Evolutionary conservation across 1,140 invertebrate species (phyloP).

Genomic region (Thalassaphorura encarpata): DNA sequence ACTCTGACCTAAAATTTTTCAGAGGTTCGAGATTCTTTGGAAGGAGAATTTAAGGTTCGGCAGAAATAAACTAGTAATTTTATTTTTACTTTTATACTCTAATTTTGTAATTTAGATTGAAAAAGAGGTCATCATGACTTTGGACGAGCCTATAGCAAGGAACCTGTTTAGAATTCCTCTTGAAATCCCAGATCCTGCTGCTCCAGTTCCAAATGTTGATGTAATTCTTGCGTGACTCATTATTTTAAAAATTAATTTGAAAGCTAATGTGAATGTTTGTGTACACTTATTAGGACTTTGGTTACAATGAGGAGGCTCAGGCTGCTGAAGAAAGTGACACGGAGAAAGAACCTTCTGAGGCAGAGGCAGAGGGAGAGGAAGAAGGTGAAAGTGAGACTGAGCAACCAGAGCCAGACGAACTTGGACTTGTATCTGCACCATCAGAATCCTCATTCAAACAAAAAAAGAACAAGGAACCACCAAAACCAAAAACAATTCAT

Average conservation of each 20-base stretch:
- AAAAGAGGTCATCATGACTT: conserved; percentile 19
- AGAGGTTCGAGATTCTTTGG: conserved; percentile 25
- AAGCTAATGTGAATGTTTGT: background rate
- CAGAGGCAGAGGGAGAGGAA: background rate
- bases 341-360: background rate
- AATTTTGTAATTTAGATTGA: conserved; percentile 9
- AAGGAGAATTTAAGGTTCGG: conserved; percentile 23
- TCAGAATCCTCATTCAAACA: background rate
- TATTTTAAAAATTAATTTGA: background rate
- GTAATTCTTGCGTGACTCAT: background rate
- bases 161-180: conserved; percentile 26
- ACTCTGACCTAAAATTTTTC: too few relatives aligned
- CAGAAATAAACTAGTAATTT: background rate
- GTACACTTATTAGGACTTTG: conserved; percentile 2
- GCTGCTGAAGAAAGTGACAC: background rate
- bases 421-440: too few relatives aligned
- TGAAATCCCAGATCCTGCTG: conserved; percentile 25
- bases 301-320: background rate
- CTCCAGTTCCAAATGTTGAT: background rate
- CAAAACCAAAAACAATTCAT: too few relatives aligned
- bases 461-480: conserved; percentile 18
- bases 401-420: conserved; percentile 1
- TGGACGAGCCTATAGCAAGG: conserved; percentile 22
- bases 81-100: background rate
- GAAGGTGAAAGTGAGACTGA: background rate